Conservation (phyloP, 2,113 vertebrate species). For the Pollimyrus isidori region DNA sequence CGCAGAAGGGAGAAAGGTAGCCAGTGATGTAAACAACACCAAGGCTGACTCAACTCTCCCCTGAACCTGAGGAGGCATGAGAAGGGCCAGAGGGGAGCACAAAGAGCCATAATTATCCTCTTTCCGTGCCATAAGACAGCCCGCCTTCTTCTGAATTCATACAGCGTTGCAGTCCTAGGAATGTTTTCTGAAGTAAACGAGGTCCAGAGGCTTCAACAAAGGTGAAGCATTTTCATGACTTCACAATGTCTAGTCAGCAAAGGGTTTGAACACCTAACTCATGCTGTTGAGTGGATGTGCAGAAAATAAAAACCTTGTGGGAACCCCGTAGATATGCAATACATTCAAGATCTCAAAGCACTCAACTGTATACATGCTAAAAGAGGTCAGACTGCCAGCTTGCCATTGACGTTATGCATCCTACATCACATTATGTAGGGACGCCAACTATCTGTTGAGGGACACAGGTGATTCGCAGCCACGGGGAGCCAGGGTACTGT, state of each 20-base stretch:
- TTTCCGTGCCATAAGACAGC: background rate
- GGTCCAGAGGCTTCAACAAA: background rate
- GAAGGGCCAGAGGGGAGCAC: background rate
- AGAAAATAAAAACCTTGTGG: background rate
- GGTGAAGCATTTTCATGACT: background rate
- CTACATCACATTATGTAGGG: background rate
- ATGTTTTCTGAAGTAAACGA: background rate
- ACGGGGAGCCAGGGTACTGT: background rate
- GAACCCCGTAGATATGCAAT: background rate
- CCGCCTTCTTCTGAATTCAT: slow-evolving; percentile 3
- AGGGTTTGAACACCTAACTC: background rate
- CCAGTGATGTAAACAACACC: slow-evolving; percentile 14
- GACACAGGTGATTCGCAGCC: background rate
- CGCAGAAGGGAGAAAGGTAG: background rate
- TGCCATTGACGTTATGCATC: background rate
- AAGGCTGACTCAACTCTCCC: slow-evolving; percentile 14
- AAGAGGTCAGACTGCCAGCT: background rate
- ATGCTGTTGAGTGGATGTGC: background rate
- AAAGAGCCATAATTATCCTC: slow-evolving; percentile 1
- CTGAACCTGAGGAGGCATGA: background rate
- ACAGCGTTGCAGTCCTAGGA: background rate
- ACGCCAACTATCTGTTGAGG: background rate
- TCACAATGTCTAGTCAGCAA: background rate
- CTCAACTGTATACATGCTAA: background rate
- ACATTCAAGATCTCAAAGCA: background rate